Evolutionary conservation across 1,140 invertebrate genomes (phyloP).

Genomic region (Drosophila insularis): DNA sequence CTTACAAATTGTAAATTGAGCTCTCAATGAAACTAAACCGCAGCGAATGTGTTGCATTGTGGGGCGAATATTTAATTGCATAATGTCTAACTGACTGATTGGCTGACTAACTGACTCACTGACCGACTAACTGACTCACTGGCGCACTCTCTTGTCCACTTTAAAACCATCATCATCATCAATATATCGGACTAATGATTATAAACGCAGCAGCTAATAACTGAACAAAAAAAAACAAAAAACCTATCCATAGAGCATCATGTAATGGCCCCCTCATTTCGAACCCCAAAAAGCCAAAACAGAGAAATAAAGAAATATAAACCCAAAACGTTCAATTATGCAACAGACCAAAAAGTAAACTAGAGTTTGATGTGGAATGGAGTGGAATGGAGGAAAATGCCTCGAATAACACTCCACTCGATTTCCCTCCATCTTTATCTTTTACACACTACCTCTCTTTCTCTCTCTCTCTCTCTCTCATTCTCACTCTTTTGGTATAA

Average conservation of each 20-base stretch:
- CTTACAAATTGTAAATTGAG: slow-evolving; percentile 44
- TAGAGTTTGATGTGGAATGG: neutral
- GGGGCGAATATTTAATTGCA: slow-evolving; percentile 57
- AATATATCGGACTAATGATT: slow-evolving; percentile 26
- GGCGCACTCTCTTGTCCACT: slow-evolving; percentile 44
- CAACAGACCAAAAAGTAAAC: slow-evolving; percentile 42
- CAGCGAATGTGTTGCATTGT: slow-evolving; percentile 17
- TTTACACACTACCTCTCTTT: neutral
- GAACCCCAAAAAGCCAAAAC: slow-evolving; percentile 31
- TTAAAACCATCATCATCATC: slow-evolving; percentile 24
- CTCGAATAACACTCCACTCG: neutral
- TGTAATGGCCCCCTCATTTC: slow-evolving; percentile 44
- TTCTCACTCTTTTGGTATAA: slow-evolving; percentile 6
- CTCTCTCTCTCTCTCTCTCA: neutral
- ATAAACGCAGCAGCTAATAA: slow-evolving; percentile 43
- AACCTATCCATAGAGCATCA: slow-evolving; percentile 46
- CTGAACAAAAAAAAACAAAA: too few relatives aligned
- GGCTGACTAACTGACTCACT: slow-evolving; percentile 17
- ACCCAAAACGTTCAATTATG: slow-evolving; percentile 49
- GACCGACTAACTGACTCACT: slow-evolving; percentile 13
- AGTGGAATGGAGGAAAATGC: neutral
- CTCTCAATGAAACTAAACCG: slow-evolving; percentile 50
- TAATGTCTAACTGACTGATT: slow-evolving; percentile 39
- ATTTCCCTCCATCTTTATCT: neutral
- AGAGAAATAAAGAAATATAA: slow-evolving; percentile 38